Evolutionary conservation across 35 echinoderm and acorn worm genomes (phyloP).

Genomic region (Diadema setosum): DNA sequence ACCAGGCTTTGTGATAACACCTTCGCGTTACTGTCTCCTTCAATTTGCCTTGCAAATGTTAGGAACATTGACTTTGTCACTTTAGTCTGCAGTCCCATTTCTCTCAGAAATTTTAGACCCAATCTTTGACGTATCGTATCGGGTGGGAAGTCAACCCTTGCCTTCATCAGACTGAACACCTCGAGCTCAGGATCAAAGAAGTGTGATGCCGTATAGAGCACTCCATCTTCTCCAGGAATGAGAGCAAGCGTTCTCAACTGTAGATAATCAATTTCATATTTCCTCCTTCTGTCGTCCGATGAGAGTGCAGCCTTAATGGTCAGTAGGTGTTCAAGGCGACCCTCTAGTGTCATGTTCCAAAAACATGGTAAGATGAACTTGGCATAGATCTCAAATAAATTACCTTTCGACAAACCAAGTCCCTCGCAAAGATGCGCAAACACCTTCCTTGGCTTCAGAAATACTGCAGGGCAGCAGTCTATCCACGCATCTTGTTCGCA

Average conservation of each 20-base stretch:
- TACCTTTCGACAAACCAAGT: neutral
- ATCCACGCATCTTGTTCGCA: neutral
- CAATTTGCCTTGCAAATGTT: neutral
- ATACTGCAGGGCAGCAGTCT: neutral
- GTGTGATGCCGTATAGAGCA: neutral
- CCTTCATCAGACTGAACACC: neutral
- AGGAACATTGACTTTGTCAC: neutral
- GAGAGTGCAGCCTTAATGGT: neutral
- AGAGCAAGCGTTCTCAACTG: neutral
- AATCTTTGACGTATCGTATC: neutral
- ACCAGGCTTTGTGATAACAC: neutral
- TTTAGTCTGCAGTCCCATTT: neutral
- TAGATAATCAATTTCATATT: too few relatives aligned
- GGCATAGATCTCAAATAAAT: neutral
- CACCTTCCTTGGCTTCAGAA: neutral
- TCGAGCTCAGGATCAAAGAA: neutral
- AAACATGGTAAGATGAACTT: slow-evolving; percentile 35
- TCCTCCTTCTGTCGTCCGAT: too few relatives aligned
- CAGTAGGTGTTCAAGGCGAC: slow-evolving; percentile 9
- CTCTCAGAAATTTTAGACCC: neutral
- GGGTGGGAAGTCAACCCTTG: neutral
- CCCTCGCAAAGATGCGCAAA: neutral
- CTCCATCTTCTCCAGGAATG: neutral
- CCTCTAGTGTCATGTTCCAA: neutral
- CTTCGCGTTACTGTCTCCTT: neutral